Conservation (phyloP, 2,888 invertebrate genomes). For the Drosophila macrospina region DNA sequence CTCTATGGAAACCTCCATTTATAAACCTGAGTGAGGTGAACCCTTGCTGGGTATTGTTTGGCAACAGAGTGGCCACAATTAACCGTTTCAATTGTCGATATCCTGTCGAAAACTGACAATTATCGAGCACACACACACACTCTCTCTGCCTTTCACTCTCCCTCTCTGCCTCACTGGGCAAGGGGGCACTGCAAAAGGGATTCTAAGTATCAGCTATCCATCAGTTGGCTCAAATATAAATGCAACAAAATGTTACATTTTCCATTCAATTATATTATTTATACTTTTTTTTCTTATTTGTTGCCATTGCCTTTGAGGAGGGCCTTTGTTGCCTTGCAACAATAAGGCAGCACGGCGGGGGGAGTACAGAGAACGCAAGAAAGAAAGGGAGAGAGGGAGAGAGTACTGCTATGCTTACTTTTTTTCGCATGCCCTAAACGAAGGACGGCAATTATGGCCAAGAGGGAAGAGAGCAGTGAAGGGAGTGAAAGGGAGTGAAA, state of each 20-base stretch:
- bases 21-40: neutral
- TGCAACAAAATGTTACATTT: conserved; percentile 65
- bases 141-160: too few species aligned
- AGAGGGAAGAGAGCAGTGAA: conserved; percentile 12
- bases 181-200: neutral
- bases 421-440: conserved; percentile 47
- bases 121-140: conserved; percentile 26
- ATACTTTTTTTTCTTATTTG: neutral
- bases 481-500: conserved; percentile 28
- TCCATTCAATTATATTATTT: conserved; percentile 56
- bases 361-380: neutral
- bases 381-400: neutral
- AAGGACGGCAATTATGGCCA: conserved; percentile 52
- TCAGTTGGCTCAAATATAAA: conserved; percentile 44
- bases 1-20: conserved; percentile 10
- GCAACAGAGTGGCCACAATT: conserved; percentile 54
- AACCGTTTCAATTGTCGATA: conserved; percentile 55
- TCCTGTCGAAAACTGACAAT: conserved; percentile 50
- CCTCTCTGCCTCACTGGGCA: too few species aligned
- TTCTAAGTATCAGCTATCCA: conserved; percentile 31
- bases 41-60: conserved; percentile 36
- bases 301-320: conserved; percentile 27
- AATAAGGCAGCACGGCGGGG: conserved; percentile 29
- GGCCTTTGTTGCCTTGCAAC: conserved; percentile 46
- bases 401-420: conserved; percentile 31